Conservation (phyloP, 2,888 invertebrate species). For the Drosophila nigritarsus region DNA sequence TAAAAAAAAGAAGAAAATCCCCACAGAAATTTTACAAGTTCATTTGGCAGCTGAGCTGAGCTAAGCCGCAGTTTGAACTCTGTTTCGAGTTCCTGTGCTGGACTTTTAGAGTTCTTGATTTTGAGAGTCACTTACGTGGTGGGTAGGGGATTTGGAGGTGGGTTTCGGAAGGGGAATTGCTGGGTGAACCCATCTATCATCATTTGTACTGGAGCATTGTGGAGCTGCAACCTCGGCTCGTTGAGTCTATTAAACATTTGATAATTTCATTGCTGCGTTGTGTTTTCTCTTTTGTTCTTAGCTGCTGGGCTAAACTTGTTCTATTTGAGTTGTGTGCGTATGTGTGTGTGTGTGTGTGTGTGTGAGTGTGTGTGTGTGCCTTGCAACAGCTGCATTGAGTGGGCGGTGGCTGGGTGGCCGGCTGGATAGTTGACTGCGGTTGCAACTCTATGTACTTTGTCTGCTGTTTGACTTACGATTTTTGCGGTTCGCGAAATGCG, state of each 20-base stretch:
- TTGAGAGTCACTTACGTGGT: neutral
- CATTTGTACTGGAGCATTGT: conserved; percentile 36
- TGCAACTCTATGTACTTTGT: conserved; percentile 42
- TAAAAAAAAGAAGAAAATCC: conserved; percentile 10
- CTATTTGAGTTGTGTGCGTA: conserved; percentile 62
- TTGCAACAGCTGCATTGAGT: conserved; percentile 42
- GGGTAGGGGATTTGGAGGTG: too few species aligned
- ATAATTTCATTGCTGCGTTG: conserved; percentile 65
- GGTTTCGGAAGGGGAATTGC: neutral
- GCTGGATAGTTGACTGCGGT: conserved; percentile 29
- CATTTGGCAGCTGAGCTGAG: conserved; percentile 53
- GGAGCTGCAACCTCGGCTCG: conserved; percentile 36
- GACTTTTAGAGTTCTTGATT: conserved; percentile 22
- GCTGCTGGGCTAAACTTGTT: conserved; percentile 56
- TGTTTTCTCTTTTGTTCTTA: conserved; percentile 29
- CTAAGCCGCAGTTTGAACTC: conserved; percentile 49
- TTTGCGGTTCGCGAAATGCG: conserved; percentile 67
- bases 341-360: conserved; percentile 44
- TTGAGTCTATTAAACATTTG: conserved; percentile 74
- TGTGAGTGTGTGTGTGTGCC: conserved; percentile 39
- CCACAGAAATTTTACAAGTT: conserved; percentile 60
- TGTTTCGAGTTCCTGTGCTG: conserved; percentile 34
- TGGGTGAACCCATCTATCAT: conserved; percentile 54
- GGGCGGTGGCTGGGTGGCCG: conserved; percentile 26
- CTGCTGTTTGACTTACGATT: conserved; percentile 74